Evolutionary conservation across 2,888 invertebrate species (phyloP), one percentile per base, ranked within the genome.

Genomic region (Metalampra italica): DNA sequence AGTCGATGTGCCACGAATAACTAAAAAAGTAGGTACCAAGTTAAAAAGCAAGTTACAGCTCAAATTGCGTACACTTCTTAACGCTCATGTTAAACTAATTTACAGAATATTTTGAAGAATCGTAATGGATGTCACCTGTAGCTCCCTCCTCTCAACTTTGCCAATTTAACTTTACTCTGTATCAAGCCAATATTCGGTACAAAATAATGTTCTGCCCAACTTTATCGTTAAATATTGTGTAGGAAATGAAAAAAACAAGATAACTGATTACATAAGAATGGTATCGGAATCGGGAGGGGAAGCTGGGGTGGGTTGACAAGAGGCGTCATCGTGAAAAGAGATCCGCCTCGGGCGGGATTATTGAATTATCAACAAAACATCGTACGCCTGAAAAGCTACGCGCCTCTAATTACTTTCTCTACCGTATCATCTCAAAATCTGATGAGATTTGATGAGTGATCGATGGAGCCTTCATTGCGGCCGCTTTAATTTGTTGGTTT

Each of bases 151-250:
- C 55, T 54, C 61, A 88, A 88, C 88, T 88, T 88, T 87, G 71
- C 81, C 85, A 88, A 88, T 88, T 88, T 88, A 88, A 88, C 87
- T 88, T 88, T 85, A 85, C 83, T 46, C 83, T 84, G 76, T 83
- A 78, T 81, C 79, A 71, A 56, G 57, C 64, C 70, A 74, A 83
- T 84, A 85, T 81, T 82, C 67, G 70, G 53, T 66, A 79, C 75
- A 75, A 74, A 71, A 78, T 70, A 82, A 85, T 75, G 86, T 85
- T 77, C 72, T 66, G 59, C 59, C 50, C 68, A 71, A 68, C 73
- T 74, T 76, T 73, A 68, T 66, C 68, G 68, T 69, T 75, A 75
- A 75, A 80, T 75, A 71, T 77, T 72, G 63, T 73, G 70, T 70
- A 74, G 70, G 67, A 74, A 80, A 77, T 72, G 68, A 78, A 79